Percentiles rank a stretch among this genome's conserved stretches.
Conservation (phyloP, 2,797 vertebrate species). For the Eutrigla gurnardus region DNA sequence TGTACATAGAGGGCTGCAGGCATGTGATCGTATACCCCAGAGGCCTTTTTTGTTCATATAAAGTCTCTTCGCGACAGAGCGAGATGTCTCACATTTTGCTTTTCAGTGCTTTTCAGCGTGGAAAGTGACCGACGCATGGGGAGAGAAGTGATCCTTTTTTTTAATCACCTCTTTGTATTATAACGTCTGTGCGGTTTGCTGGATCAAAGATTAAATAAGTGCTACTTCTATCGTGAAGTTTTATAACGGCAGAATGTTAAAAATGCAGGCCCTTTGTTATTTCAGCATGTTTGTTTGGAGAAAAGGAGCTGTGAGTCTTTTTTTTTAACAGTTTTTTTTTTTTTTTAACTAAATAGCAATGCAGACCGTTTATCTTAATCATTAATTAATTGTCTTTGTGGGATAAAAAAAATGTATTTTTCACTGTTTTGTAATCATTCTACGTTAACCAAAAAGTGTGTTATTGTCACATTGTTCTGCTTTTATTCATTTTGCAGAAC, state of each 20-base stretch:
- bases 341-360: slow-evolving; percentile 67
- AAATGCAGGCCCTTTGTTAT: slow-evolving; percentile 59
- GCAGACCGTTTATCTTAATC: slow-evolving; percentile 58
- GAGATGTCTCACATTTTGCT: slow-evolving; percentile 47
- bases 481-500: slow-evolving; percentile 43
- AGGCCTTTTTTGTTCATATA: slow-evolving; percentile 77
- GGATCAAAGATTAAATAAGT: slow-evolving; percentile 72
- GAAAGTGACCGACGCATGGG: slow-evolving; percentile 50
- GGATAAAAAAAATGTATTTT: slow-evolving; percentile 54
- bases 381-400: slow-evolving; percentile 45
- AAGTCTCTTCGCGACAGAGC: slow-evolving; percentile 49
- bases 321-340: not conserved
- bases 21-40: slow-evolving; percentile 76
- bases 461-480: slow-evolving; percentile 37
- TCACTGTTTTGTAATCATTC: slow-evolving; percentile 60
- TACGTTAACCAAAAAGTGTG: slow-evolving; percentile 61
- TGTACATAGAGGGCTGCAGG: slow-evolving; percentile 64
- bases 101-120: slow-evolving; percentile 35
- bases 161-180: slow-evolving; percentile 57
- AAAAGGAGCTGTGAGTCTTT: slow-evolving; percentile 40
- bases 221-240: slow-evolving; percentile 72
- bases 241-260: slow-evolving; percentile 68
- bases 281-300: slow-evolving; percentile 64
- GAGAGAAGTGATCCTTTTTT: slow-evolving; percentile 46
- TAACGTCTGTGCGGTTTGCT: slow-evolving; percentile 60